phyloP scores from a whole-genome alignment of 2,888 invertebrate genomes.

The Dasysyrphus albostriatus region DNA sequence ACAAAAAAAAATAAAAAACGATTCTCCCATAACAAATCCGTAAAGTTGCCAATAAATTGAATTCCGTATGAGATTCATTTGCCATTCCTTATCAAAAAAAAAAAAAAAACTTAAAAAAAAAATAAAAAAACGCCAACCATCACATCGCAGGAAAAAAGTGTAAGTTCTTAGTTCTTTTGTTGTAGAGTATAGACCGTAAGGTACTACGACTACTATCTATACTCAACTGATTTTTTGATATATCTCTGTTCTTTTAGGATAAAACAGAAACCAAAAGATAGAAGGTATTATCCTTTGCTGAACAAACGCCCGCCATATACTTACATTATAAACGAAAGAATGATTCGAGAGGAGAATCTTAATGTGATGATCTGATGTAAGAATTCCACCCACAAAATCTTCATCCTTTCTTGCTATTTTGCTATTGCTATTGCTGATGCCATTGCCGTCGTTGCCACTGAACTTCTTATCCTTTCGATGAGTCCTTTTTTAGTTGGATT shows the following conservation, averaged over 20 bases:
- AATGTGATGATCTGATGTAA: constrained; percentile 52
- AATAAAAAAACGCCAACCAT: constrained; percentile 16
- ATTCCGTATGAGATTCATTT: constrained; percentile 66
- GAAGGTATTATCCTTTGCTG: constrained; percentile 48
- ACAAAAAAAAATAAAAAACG: constrained; percentile 33
- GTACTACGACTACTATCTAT: not conserved
- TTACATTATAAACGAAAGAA: constrained; percentile 59
- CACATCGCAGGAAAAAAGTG: constrained; percentile 12
- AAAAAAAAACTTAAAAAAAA: constrained; percentile 6
- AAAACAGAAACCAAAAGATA: constrained; percentile 47
- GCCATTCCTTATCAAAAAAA: constrained; percentile 6
- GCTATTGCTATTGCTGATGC: not conserved
- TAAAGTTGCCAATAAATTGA: constrained; percentile 76
- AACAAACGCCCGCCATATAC: constrained; percentile 37
- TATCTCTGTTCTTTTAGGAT: constrained; percentile 35
- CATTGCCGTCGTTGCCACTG: constrained; percentile 8
- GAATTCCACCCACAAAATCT: constrained; percentile 28
- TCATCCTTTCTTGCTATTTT: not conserved
- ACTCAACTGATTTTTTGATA: constrained; percentile 60
- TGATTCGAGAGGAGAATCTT: constrained; percentile 55
- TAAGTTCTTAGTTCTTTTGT: constrained; percentile 61
- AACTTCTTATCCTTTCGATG: constrained; percentile 45
- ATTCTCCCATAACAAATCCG: constrained; percentile 73
- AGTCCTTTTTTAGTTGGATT: constrained; percentile 65
- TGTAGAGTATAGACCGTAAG: constrained; percentile 33